Conservation (phyloP, 1,140 invertebrate genomes). For the Drosophila bocqueti region DNA sequence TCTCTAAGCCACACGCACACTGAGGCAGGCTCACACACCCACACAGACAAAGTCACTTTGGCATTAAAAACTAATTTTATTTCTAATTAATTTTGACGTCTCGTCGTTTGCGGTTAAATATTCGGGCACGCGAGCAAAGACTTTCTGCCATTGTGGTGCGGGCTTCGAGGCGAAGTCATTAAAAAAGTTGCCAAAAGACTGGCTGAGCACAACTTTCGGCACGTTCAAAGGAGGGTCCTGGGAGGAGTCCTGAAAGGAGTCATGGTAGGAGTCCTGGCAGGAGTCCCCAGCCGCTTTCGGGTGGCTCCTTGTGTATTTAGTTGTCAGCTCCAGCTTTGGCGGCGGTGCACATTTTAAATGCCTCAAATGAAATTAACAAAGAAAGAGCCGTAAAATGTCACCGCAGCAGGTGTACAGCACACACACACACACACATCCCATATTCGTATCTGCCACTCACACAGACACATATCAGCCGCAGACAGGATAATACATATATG, state of each 20-base stretch:
- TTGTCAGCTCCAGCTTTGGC: slow-evolving; percentile 73
- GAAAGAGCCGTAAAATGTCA: slow-evolving; percentile 81
- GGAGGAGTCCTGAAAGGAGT: neutral
- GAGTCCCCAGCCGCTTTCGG: neutral
- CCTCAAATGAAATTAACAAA: slow-evolving; percentile 82
- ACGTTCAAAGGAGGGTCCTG: slow-evolving; percentile 36
- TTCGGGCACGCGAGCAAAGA: slow-evolving; percentile 74
- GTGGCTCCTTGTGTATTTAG: slow-evolving; percentile 62
- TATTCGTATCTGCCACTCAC: slow-evolving; percentile 22
- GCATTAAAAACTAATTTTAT: slow-evolving; percentile 83
- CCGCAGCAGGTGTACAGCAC: slow-evolving; percentile 66
- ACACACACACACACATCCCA: slow-evolving; percentile 17
- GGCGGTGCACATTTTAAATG: slow-evolving; percentile 77
- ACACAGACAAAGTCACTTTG: slow-evolving; percentile 52
- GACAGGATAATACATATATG: neutral
- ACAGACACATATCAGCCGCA: slow-evolving; percentile 35
- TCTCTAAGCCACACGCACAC: slow-evolving; percentile 33
- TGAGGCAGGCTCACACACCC: slow-evolving; percentile 8
- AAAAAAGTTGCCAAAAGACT: slow-evolving; percentile 80
- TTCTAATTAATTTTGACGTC: slow-evolving; percentile 83
- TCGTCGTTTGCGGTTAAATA: slow-evolving; percentile 82
- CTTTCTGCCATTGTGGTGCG: slow-evolving; percentile 48
- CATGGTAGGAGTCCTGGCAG: neutral
- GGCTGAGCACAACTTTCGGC: slow-evolving; percentile 56
- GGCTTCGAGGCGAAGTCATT: slow-evolving; percentile 65